phyloP scores from a whole-genome alignment of 2,797 vertebrate species.

The Neopelma chrysocephalum region DNA sequence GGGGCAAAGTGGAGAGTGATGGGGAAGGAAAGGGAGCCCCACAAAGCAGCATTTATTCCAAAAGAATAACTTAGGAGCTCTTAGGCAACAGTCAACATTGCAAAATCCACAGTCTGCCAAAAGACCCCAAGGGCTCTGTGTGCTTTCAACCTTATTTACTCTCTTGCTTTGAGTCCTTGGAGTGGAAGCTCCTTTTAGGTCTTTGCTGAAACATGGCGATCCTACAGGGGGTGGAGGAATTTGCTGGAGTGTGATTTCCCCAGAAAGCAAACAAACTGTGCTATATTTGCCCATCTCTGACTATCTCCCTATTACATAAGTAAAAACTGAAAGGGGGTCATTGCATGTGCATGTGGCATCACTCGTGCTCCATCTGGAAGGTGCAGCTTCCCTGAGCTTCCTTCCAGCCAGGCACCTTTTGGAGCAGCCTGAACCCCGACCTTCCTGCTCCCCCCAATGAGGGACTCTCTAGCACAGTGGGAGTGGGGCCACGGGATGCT shows the following conservation, averaged over 20 bases:
- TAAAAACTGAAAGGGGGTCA: neutral
- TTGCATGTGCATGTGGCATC: neutral
- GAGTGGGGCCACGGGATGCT: neutral
- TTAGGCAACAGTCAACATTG: constrained; percentile 54
- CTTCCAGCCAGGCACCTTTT: neutral
- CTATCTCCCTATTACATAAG: neutral
- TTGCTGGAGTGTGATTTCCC: constrained; percentile 10
- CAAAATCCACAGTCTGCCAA: constrained; percentile 39
- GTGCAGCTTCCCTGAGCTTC: neutral
- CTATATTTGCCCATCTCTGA: neutral
- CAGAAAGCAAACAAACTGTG: neutral
- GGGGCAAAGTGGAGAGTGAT: neutral
- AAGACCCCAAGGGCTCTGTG: constrained; percentile 13
- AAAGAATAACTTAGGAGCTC: constrained; percentile 46
- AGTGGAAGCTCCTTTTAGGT: constrained; percentile 34
- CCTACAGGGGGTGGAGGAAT: neutral
- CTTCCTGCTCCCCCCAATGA: neutral
- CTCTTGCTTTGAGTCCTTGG: constrained; percentile 9
- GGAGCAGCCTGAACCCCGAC: fast-evolving
- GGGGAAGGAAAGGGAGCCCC: neutral
- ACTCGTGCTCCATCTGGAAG: neutral
- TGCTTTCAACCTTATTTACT: constrained; percentile 61
- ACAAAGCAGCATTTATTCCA: neutral
- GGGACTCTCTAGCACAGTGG: neutral
- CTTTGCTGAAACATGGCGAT: neutral